Conservation (phyloP, 2,797 vertebrate species). For the Sebastes cheni region DNA sequence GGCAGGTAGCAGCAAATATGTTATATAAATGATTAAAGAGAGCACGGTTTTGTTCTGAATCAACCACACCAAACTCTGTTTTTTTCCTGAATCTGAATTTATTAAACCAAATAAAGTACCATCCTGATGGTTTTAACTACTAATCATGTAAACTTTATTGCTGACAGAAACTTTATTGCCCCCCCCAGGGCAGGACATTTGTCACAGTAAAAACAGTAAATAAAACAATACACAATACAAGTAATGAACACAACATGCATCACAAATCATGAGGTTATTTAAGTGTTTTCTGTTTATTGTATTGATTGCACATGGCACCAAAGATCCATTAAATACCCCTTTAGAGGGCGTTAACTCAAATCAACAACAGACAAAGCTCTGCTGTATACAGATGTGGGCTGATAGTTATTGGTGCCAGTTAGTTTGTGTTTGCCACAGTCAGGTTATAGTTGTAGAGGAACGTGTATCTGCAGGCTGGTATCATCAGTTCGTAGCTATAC, state of each 20-base stretch:
- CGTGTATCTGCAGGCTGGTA: background rate
- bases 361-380: background rate
- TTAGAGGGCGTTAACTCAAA: background rate
- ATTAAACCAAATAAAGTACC: background rate
- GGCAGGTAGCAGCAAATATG: no score
- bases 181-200: background rate
- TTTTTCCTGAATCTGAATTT: background rate
- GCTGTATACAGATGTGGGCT: background rate
- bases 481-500: no score
- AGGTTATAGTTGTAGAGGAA: background rate
- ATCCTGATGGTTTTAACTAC: background rate
- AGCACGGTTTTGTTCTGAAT: no score
- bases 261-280: background rate
- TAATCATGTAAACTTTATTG: background rate
- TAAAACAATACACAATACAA: background rate
- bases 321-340: background rate
- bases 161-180: background rate
- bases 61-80: background rate
- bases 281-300: background rate
- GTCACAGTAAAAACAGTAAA: background rate
- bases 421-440: background rate
- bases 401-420: background rate
- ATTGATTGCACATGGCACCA: background rate
- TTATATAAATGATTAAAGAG: fast-evolving
- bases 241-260: background rate